Conservation (phyloP, 2,888 invertebrate species). For the Platycheirus rosarum region DNA sequence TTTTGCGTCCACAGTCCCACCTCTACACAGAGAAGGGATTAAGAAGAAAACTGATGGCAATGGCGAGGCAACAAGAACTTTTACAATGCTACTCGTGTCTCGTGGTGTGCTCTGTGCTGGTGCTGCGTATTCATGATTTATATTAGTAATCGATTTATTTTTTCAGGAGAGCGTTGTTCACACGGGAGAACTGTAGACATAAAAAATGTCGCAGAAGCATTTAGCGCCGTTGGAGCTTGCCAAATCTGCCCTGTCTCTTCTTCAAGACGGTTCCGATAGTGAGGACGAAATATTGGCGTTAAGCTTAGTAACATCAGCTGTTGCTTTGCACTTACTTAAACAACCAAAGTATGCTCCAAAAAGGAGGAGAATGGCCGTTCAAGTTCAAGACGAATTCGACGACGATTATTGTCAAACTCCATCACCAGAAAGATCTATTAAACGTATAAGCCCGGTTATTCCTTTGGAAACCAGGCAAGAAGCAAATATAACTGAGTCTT, state of each 20-base stretch:
- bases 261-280: slow-evolving; percentile 61
- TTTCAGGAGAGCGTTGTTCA: slow-evolving; percentile 35
- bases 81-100: too few relatives aligned
- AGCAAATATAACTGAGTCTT: background rate
- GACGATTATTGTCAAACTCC: slow-evolving; percentile 1
- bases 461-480: background rate
- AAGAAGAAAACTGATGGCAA: background rate
- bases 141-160: slow-evolving; percentile 45
- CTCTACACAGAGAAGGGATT: background rate
- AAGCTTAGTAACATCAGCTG: slow-evolving; percentile 60
- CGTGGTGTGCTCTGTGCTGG: slow-evolving; percentile 1
- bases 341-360: slow-evolving; percentile 7
- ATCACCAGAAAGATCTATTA: background rate
- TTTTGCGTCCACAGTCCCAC: background rate
- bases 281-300: slow-evolving; percentile 64
- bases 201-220: slow-evolving; percentile 19
- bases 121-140: too few relatives aligned
- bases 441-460: background rate
- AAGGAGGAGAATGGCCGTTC: background rate
- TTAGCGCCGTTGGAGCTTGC: slow-evolving; percentile 54
- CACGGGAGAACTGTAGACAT: slow-evolving; percentile 24
- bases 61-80: background rate
- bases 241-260: slow-evolving; percentile 39
- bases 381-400: background rate
- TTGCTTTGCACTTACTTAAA: slow-evolving; percentile 57